Conservation (phyloP, 1,140 invertebrate species). For the Leptinotarsa texana region DNA sequence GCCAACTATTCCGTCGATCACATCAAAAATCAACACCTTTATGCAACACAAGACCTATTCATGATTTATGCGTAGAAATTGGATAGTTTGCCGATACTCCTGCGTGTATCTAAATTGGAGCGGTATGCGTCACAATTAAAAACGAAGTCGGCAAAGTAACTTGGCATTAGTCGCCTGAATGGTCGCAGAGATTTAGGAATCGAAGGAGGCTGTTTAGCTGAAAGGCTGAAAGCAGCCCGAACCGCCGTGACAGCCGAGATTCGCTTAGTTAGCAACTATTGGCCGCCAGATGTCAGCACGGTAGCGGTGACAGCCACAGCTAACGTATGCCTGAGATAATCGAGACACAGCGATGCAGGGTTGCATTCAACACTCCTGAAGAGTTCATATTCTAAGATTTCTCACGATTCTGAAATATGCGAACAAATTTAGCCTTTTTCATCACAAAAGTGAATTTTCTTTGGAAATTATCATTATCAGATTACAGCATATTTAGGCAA, state of each 20-base stretch:
- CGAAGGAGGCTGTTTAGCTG: conserved; percentile 33
- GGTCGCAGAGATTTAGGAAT: conserved; percentile 38
- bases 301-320: conserved; percentile 49
- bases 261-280: conserved; percentile 50
- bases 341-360: conserved; percentile 30
- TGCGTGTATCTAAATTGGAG: neutral
- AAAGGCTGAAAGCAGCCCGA: conserved; percentile 29
- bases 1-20: too few relatives aligned
- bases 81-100: too few relatives aligned
- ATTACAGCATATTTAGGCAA: too few relatives aligned
- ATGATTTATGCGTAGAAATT: too few relatives aligned
- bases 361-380: neutral
- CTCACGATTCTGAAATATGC: too few relatives aligned
- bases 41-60: too few relatives aligned
- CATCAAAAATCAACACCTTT: too few relatives aligned
- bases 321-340: conserved; percentile 48
- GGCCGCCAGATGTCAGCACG: conserved; percentile 50
- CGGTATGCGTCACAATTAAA: conserved; percentile 23
- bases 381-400: too few relatives aligned
- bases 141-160: conserved; percentile 1
- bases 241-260: conserved; percentile 45
- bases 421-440: too few relatives aligned
- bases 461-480: too few relatives aligned
- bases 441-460: too few relatives aligned
- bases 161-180: conserved; percentile 23